Conservation (phyloP, 2,113 vertebrate genomes). For the Argyrosomus japonicus region DNA sequence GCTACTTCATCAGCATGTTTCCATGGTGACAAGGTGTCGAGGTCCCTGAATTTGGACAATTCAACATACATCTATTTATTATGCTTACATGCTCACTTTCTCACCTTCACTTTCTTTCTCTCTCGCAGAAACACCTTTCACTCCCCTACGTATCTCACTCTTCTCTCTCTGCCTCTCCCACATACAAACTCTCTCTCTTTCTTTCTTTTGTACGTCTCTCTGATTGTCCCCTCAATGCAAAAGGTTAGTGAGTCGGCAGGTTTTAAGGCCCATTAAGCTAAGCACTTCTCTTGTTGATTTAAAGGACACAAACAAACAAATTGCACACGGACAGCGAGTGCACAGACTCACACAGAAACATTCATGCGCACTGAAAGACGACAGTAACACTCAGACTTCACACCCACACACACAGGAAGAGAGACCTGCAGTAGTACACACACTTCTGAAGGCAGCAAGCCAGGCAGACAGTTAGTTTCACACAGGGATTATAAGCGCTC, state of each 20-base stretch:
- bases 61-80: constrained; percentile 44
- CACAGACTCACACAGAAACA: constrained; percentile 25
- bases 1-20: constrained; percentile 54
- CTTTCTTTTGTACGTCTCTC: not conserved
- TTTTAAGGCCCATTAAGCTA: constrained; percentile 62
- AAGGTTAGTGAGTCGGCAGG: constrained; percentile 52
- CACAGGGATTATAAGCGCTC: constrained; percentile 5
- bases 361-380: constrained; percentile 20
- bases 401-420: constrained; percentile 51
- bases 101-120: constrained; percentile 53
- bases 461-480: constrained; percentile 39
- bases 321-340: not conserved
- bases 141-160: constrained; percentile 38
- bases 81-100: constrained; percentile 42
- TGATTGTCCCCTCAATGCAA: constrained; percentile 6
- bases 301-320: constrained; percentile 43
- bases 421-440: constrained; percentile 48
- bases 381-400: constrained; percentile 47
- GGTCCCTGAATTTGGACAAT: constrained; percentile 40
- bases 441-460: constrained; percentile 38
- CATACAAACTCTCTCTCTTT: not conserved
- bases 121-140: constrained; percentile 32
- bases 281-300: constrained; percentile 57
- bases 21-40: constrained; percentile 54
- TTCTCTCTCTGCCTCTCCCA: constrained; percentile 31